Conservation (phyloP, 92 coral and sea anemone species). For the Pocillopora meandrina region DNA sequence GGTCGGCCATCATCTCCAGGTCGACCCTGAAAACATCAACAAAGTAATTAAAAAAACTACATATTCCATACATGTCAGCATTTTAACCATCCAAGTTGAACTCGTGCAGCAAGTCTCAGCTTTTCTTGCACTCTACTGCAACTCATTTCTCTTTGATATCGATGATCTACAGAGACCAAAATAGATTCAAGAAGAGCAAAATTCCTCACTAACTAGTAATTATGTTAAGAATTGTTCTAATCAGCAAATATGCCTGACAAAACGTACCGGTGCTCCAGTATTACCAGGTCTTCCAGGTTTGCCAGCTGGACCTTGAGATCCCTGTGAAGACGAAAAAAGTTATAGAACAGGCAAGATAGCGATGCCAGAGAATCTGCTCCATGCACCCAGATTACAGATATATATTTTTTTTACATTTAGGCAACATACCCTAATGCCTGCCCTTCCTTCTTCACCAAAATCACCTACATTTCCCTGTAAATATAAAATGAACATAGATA, state of each 20-base stretch:
- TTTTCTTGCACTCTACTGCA: no score
- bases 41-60: background rate
- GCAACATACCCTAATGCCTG: slow-evolving; percentile 22
- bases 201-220: background rate
- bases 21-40: slow-evolving; percentile 17
- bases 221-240: background rate
- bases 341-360: background rate
- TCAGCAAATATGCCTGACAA: background rate
- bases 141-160: no score
- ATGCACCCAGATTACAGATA: background rate
- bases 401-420: background rate
- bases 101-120: no score
- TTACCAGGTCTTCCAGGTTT: slow-evolving; percentile 22
- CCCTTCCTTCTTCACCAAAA: slow-evolving; percentile 17
- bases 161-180: no score
- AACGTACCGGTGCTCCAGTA: slow-evolving; percentile 19
- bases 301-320: slow-evolving; percentile 29
- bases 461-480: slow-evolving; percentile 29
- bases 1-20: slow-evolving; percentile 45
- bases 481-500: background rate
- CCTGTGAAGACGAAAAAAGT: background rate
- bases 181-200: background rate
- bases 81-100: no score
- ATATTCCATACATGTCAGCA: no score
- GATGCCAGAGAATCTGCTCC: background rate